Evolutionary conservation across 2,797 vertebrate species (phyloP), one percentile per base, ranked within the genome.

Genomic region (Tokudaia tokunoshimensis): DNA sequence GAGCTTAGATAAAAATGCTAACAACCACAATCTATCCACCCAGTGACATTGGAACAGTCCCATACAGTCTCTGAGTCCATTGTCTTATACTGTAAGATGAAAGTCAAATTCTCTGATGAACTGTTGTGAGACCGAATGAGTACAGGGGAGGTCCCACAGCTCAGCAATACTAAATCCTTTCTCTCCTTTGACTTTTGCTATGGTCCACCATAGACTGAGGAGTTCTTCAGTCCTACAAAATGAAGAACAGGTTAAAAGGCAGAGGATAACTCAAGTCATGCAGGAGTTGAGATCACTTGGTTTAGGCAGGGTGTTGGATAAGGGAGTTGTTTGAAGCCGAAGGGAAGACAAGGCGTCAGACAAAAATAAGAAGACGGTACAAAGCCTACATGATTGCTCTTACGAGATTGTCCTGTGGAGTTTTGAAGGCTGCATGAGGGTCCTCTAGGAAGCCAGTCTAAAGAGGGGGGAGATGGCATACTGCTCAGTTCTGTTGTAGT

Each of bases 341-440:
- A 67, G 24, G 37, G 20, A 41, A 26, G 63, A 20, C 6, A n/a
- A 86, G 19, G 26, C 14, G 65, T 88, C 86, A 19, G 74, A 61
- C 12, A 76, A 75, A 22, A 87, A 87, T 37, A 89, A 26, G 52
- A 14, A 89, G 57, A 79, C 17, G 65, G 65, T 22, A 76, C 63
- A 84, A 85, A 85, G 15, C 82, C 8, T 31, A 24, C 17, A 55
- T 90, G 50, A 91, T 67, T 75, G 76, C 47, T 72, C 65, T n/a
- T 19, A 8, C 3, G 41, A 91, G 55, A 55, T 37, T 17, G 17
- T 80, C 89, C n/a, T 8, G 6, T 8, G 75, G 57, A 82, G 50
- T 86, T 89, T 89, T 93, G 90, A 91, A 94, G 87, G 79, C 57
- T 70, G 82, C 65, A 44, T 24, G 82, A 26, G 65, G 79, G 74